phyloP scores from a whole-genome alignment of 2,888 invertebrate genomes.

The Periphyllus acericola region DNA sequence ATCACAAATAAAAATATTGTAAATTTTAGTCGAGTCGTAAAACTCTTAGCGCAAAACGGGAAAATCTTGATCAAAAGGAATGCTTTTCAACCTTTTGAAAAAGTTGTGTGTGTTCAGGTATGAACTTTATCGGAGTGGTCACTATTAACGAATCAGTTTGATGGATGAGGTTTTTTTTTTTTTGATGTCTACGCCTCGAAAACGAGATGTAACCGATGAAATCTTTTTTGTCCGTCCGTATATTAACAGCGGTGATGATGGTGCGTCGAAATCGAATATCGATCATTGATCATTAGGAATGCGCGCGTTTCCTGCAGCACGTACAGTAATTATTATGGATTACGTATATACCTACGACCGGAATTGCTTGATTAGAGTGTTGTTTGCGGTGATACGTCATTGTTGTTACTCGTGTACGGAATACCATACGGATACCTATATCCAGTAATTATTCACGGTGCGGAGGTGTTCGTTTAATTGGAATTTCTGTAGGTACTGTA shows the following conservation, averaged over 20 bases:
- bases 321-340: background rate
- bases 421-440: background rate
- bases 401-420: background rate
- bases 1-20: background rate
- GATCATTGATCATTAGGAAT: background rate
- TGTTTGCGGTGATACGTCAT: background rate
- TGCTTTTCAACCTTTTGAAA: background rate
- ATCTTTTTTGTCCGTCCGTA: background rate
- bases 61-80: background rate
- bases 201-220: background rate
- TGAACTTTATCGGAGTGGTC: background rate
- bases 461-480: background rate
- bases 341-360: background rate
- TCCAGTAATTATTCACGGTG: background rate
- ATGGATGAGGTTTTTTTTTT: slow-evolving; percentile 1
- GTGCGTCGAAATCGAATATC: background rate
- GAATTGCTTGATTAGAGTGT: background rate
- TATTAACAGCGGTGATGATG: background rate
- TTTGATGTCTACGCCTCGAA: background rate
- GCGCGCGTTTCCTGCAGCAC: background rate
- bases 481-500: background rate
- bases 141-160: background rate
- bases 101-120: background rate
- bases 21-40: background rate
- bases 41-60: background rate